Percentiles rank a stretch among this genome's conserved stretches.
Evolutionary conservation across 2,113 vertebrate species (phyloP).

Genomic region (Maccullochella peelii): DNA sequence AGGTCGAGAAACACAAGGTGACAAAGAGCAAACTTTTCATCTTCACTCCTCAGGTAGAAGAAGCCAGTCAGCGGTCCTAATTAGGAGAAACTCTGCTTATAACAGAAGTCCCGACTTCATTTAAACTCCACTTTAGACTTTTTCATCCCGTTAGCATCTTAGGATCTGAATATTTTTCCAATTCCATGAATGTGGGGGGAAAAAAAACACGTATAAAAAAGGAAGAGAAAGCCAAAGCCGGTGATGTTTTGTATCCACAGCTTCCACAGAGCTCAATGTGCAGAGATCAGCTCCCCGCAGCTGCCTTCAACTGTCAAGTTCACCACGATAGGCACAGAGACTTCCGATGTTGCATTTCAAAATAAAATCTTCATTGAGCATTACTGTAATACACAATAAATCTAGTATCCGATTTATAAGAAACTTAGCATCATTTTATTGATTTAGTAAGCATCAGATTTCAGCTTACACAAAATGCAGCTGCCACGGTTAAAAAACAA

Average conservation of each 20-base stretch:
- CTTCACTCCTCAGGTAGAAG: constrained; percentile 14
- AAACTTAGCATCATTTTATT: not conserved
- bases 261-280: constrained; percentile 30
- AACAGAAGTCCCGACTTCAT: constrained; percentile 21
- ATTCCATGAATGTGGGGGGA: not conserved
- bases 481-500: not conserved
- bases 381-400: no score
- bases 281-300: not conserved
- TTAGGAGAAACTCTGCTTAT: not conserved
- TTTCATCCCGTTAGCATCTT: not conserved
- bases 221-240: rapidly evolving
- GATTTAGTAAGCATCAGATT: not conserved
- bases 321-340: rapidly evolving
- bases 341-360: constrained; percentile 35
- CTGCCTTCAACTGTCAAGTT: not conserved
- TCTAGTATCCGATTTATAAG: not conserved
- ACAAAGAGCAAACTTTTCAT: constrained; percentile 65
- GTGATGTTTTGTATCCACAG: not conserved
- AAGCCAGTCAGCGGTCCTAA: not conserved
- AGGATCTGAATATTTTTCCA: not conserved
- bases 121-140: constrained; percentile 8
- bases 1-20: constrained; percentile 43
- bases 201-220: not conserved
- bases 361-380: constrained; percentile 1
- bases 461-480: not conserved